Evolutionary conservation across 2,797 vertebrate genomes (phyloP).

Genomic region (Macroramphosus scolopax): DNA sequence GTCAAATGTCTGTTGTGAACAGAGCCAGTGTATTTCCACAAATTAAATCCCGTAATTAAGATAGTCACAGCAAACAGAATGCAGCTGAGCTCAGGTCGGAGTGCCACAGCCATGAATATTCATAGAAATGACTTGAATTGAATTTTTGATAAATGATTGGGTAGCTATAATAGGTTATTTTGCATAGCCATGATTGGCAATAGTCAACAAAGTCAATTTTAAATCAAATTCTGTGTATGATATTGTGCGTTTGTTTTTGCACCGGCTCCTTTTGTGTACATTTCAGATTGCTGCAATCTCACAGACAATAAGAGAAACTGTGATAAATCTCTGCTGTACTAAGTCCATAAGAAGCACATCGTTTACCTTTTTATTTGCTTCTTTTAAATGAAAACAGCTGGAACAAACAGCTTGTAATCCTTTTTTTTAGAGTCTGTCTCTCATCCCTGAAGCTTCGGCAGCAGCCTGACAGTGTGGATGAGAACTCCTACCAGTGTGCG

Average conservation of each 20-base stretch:
- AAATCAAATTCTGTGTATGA: no score
- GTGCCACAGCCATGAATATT: no score
- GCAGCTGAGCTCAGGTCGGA: no score
- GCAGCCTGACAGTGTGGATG: slow-evolving; percentile 19
- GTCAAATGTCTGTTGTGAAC: no score
- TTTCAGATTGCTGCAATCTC: not conserved
- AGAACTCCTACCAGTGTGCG: slow-evolving; percentile 9
- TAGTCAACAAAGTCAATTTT: no score
- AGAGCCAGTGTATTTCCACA: no score
- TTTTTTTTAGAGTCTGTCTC: slow-evolving; percentile 29
- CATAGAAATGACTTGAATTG: no score
- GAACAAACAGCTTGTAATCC: slow-evolving; percentile 48
- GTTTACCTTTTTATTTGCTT: slow-evolving; percentile 7
- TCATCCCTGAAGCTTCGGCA: slow-evolving; percentile 19
- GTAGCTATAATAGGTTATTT: no score
- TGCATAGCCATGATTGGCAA: no score
- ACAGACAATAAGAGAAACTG: slow-evolving; percentile 12
- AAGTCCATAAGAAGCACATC: slow-evolving; percentile 14
- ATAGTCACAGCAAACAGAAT: no score
- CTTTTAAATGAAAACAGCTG: slow-evolving; percentile 37
- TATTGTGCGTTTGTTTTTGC: not conserved
- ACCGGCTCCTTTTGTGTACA: slow-evolving; percentile 1
- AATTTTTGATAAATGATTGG: no score
- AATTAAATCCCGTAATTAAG: no score
- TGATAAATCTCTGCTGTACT: slow-evolving; percentile 9